Percentiles rank a stretch among this genome's conserved stretches.
These are phyloP conservation scores for Eretmochelys imbricata DNA, from an alignment of 2,113 vertebrate species.

Conservation along the genomic window DNA sequence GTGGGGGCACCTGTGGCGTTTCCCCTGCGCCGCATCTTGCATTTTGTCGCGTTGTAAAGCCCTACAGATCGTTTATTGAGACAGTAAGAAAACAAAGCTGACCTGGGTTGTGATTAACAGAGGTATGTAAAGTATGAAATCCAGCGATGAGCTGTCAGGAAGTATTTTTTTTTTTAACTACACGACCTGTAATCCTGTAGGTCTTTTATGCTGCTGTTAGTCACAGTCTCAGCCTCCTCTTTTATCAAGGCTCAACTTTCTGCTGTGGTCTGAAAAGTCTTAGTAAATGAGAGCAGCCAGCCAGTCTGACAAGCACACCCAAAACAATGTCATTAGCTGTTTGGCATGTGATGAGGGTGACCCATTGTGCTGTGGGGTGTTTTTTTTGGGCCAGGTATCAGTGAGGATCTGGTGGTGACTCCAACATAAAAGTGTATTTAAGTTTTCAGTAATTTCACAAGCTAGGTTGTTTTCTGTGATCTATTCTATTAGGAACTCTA, in stretches of 20 bases:
- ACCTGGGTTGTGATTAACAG: conserved; percentile 52
- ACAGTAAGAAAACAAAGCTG: neutral
- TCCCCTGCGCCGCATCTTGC: neutral
- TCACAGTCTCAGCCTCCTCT: neutral
- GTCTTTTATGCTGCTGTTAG: conserved; percentile 3
- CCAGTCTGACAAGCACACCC: neutral
- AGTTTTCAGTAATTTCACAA: neutral
- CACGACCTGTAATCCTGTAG: neutral
- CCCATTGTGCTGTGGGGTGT: neutral
- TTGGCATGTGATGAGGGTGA: neutral
- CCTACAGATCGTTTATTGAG: neutral
- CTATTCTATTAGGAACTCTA: neutral
- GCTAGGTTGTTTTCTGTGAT: neutral
- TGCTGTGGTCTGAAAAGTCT: neutral
- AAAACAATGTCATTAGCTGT: neutral
- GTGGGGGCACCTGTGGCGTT: neutral
- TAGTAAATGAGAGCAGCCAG: neutral
- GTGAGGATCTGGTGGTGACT: neutral
- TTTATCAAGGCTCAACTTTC: neutral
- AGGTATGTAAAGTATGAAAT: conserved; percentile 69
- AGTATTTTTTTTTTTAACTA: conserved; percentile 44
- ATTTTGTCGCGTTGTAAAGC: neutral
- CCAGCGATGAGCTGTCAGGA: conserved; percentile 75
- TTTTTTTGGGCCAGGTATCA: neutral
- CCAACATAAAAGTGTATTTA: fast-evolving